Evolutionary conservation across 2,888 invertebrate genomes (phyloP), one percentile per base, ranked within the genome.

Genomic region (Poecilus cupreus): DNA sequence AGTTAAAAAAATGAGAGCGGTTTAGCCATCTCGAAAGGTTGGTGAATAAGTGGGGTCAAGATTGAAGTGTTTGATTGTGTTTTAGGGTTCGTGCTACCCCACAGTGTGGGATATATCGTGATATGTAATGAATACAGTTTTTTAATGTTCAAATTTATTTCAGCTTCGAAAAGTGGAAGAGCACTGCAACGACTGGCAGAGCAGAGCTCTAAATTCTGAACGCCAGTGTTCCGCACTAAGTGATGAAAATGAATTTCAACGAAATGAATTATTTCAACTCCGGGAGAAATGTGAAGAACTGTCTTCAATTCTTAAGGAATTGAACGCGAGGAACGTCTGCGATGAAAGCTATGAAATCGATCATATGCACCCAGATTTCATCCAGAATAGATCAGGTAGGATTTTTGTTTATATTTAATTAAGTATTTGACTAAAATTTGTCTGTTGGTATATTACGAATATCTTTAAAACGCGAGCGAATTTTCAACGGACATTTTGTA

Each of bases 271-370:
- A 24, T 79, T 83, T 32, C 84, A 82, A 82, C 83, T 89, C 13
- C 83, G 85, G 51, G 74, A 82, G 0, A 86, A 88, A 74, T 88
- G 88, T 81, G 83, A 82, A 3, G 89, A 89, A 85, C 81, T 89
- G 24, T 86, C 86, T 83, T 85, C 84, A n/a, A 86, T 93, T 88
- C 85, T 93, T 20, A 91, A 91, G 6, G 90, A 90, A 80, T 85
- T 87, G n/a, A 84, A 85, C 43, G 77, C 84, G 1, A 84, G 83
- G 37, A 83, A 82, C 20, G 74, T 83, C 5, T 51, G 74, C 3
- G 85, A 84, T 68, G 87, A 87, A 3, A 87, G 85, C 82, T 84
- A 82, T 74, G 83, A 84, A 46, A 60, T 64, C 20, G 81, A 81
- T 20, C 3, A n/a, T 3, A 37, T 16, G 1, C 54, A 76, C 11